Evolutionary conservation across 2,888 invertebrate genomes (phyloP).

Genomic region (Drosophila colorata): DNA sequence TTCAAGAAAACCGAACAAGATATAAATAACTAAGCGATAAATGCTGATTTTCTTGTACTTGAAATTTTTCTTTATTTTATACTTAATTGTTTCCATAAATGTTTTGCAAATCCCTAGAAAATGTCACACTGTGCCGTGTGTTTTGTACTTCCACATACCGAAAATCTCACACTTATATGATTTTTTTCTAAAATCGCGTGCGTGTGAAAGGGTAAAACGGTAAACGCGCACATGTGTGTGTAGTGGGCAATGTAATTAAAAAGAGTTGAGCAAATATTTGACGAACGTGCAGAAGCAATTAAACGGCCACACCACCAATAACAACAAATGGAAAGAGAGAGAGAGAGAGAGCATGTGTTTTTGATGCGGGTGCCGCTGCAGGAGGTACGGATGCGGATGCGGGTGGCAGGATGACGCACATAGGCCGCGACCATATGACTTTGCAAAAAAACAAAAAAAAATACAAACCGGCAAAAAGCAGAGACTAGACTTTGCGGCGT

Average conservation of each 20-base stretch:
- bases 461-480: constrained; percentile 52
- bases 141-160: constrained; percentile 12
- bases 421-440: constrained; percentile 45
- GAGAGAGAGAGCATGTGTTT: constrained; percentile 10
- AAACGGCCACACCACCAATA: constrained; percentile 55
- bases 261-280: constrained; percentile 79
- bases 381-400: constrained; percentile 22
- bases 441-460: constrained; percentile 20
- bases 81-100: background rate
- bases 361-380: constrained; percentile 36
- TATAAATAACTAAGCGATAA: no score
- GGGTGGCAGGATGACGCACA: constrained; percentile 63
- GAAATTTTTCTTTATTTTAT: background rate
- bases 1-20: background rate
- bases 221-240: constrained; percentile 17
- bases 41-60: background rate
- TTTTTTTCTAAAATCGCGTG: constrained; percentile 40
- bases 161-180: constrained; percentile 22
- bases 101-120: constrained; percentile 4
- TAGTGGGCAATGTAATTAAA: constrained; percentile 73
- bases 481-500: constrained; percentile 49
- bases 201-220: constrained; percentile 57
- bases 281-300: constrained; percentile 78
- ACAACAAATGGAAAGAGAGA: constrained; percentile 27
- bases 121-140: constrained; percentile 35